Evolutionary conservation across 2,113 vertebrate genomes (phyloP).

Genomic region (Saimiri boliviensis): DNA sequence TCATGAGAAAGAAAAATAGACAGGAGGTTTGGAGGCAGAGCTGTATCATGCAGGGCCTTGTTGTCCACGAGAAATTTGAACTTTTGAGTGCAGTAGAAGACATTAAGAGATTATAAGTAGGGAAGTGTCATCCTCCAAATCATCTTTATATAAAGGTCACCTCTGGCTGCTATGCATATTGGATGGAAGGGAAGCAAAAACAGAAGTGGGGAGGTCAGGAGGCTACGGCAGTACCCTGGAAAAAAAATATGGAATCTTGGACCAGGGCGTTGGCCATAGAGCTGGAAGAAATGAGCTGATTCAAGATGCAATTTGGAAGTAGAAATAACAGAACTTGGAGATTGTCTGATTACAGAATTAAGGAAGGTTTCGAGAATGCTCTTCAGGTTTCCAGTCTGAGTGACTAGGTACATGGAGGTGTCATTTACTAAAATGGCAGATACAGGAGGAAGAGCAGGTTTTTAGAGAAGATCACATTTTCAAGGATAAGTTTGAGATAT

Average conservation of each 20-base stretch:
- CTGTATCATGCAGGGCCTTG: not conserved
- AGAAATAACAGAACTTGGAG: not conserved
- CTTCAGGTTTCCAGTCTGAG: not conserved
- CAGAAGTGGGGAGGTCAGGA: not conserved
- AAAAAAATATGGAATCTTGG: not conserved
- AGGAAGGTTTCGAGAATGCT: not conserved
- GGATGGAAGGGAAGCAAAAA: conserved; percentile 22
- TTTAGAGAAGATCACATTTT: not conserved
- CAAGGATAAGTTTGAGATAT: not conserved
- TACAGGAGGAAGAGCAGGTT: not conserved
- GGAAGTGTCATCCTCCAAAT: not conserved
- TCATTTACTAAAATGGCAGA: not conserved
- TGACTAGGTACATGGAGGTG: not conserved
- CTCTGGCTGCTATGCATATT: not conserved
- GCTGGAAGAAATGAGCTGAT: not conserved
- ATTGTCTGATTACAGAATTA: not conserved
- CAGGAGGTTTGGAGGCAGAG: not conserved
- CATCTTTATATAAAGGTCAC: not conserved
- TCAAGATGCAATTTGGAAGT: not conserved
- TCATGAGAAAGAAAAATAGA: not conserved
- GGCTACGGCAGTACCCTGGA: not conserved
- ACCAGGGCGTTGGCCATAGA: not conserved
- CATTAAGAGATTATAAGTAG: not conserved
- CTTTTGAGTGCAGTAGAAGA: not conserved
- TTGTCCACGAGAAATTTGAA: not conserved